Evolutionary conservation across 2,888 invertebrate species (phyloP).

Genomic region (Linnaemya tessellans): DNA sequence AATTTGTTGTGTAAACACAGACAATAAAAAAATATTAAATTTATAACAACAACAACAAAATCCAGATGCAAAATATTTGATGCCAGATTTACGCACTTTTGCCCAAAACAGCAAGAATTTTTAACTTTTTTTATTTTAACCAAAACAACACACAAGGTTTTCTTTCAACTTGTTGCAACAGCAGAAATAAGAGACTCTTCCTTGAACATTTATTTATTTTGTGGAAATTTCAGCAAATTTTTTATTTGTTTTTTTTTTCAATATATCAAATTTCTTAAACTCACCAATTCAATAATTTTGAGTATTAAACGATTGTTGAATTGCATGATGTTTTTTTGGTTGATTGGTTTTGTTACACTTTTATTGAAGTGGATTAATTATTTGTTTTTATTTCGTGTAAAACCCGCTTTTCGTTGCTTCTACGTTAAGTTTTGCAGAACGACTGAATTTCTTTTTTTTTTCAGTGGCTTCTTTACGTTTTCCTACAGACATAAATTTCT

Average conservation of each 20-base stretch:
- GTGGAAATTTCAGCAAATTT: neutral
- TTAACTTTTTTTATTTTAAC: neutral
- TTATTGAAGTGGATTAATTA: slow-evolving; percentile 1
- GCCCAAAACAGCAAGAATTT: neutral
- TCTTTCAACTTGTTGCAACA: neutral
- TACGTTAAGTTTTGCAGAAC: slow-evolving; percentile 27
- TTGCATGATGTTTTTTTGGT: slow-evolving; percentile 78
- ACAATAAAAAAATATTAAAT: too few relatives aligned
- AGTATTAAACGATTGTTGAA: slow-evolving; percentile 82
- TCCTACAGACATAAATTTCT: slow-evolving; percentile 11
- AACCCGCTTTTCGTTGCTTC: slow-evolving; percentile 29
- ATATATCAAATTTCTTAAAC: slow-evolving; percentile 69
- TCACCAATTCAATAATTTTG: slow-evolving; percentile 82
- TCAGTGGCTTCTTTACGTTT: neutral
- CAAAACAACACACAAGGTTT: neutral
- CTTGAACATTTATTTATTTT: slow-evolving; percentile 21
- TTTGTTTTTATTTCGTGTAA: neutral
- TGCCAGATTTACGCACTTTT: neutral
- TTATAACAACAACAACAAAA: too few relatives aligned
- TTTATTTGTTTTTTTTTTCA: slow-evolving; percentile 5
- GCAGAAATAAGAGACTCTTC: slow-evolving; percentile 19
- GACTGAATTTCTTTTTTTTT: slow-evolving; percentile 58
- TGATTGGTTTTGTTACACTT: slow-evolving; percentile 30
- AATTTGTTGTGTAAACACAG: too few relatives aligned
- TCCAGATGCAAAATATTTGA: slow-evolving; percentile 3